These are phyloP conservation scores for Tetragnatha montana DNA, from an alignment of 2,888 invertebrate species.

Conservation along the genomic window DNA sequence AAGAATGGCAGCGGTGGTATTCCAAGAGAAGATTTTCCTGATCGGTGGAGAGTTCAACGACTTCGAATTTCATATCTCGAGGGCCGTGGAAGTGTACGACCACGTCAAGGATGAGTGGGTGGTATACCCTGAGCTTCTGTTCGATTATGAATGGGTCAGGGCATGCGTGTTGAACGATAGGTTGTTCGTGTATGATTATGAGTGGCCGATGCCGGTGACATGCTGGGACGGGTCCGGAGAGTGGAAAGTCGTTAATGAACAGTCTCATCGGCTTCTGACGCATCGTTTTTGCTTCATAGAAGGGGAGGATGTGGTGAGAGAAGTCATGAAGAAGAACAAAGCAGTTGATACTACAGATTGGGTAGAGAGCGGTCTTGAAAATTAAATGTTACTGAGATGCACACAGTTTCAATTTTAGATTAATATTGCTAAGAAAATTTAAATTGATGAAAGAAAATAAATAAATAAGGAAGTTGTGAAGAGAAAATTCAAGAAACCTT, in stretches of 20 bases:
- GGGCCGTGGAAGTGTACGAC: slow-evolving; percentile 7
- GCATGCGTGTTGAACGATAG: neutral
- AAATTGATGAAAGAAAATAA: no score
- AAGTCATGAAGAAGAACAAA: slow-evolving; percentile 12
- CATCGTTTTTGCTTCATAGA: neutral
- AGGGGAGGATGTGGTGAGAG: neutral
- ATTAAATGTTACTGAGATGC: no score
- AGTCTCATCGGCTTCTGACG: neutral
- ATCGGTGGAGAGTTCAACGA: neutral
- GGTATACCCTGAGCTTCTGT: neutral
- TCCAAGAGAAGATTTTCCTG: neutral
- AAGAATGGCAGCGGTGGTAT: neutral
- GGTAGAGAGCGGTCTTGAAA: no score
- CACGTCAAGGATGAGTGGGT: neutral
- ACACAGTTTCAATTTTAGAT: no score
- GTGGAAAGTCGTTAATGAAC: neutral
- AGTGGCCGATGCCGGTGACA: neutral
- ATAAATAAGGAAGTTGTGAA: no score
- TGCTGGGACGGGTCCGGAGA: neutral
- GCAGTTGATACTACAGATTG: no score
- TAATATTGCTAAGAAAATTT: no score
- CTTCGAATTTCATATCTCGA: neutral
- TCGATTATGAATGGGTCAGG: neutral
- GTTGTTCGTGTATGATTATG: neutral
- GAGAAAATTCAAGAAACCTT: no score